Evolutionary conservation across 2,888 invertebrate genomes (phyloP), one percentile per base, ranked within the genome.

Genomic region (Cyclophora albipunctata): DNA sequence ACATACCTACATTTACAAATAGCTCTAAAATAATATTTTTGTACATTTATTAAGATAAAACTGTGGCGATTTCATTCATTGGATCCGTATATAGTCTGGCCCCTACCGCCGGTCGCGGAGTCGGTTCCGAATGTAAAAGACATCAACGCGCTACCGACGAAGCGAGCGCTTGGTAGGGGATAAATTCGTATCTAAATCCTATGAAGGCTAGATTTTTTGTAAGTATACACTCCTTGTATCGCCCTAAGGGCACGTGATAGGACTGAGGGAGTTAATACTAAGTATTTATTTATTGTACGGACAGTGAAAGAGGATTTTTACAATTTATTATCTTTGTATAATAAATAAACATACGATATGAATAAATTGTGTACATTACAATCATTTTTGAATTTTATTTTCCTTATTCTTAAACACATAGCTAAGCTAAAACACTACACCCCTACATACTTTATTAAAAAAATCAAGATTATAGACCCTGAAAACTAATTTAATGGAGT

Each of bases 241-340:
- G 83, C 76, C 71, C 78, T 66, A 63, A 77, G 78, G 78, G 81
- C 82, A 73, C 67, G 80, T 80, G 82, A 84, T 80, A 80, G 76
- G 77, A 81, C 78, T 81, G 77, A 80, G 54, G 77, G 73, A 71
- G 71, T 69, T 66, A 66, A 4, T 37, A 73, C 72, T 84, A 86
- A 84, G 81, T 88, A 87, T 87, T 88, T 87, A 88, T 88, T 88
- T 86, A 86, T 86, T 86, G 78, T 80, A 79, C 73, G 78, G 80
- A 81, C 80, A 78, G 81, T 63, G 75, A 83, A 79, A 73, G 78
- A 81, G 81, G 82, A 84, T 81, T 86, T 37, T 84, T 87, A 87
- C 87, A 87, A 85, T 86, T 87, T 88, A 86, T 85, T 84, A 85
- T 79, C 84, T 87, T 87, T 88, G 87, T 87, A 88, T 85, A 84